Conservation (phyloP, 2,797 vertebrate genomes). For the Acanthiza pusilla region DNA sequence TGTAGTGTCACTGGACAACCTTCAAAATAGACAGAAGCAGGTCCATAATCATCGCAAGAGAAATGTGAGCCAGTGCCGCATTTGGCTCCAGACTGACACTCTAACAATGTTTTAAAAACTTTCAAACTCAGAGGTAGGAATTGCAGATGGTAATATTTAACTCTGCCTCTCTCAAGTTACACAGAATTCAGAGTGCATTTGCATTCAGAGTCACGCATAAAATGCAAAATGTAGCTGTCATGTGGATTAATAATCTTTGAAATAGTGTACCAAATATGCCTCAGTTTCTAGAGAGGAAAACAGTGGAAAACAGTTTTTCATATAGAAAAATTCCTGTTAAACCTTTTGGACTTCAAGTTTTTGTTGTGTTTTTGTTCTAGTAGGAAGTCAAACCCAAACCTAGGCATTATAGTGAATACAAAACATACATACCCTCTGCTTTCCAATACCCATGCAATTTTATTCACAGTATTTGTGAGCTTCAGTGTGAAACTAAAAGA, state of each 20-base stretch:
- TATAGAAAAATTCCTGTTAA: neutral
- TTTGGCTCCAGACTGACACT: neutral
- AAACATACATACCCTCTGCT: neutral
- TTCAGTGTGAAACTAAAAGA: neutral
- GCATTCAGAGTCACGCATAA: neutral
- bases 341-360: neutral
- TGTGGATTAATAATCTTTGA: neutral
- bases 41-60: neutral
- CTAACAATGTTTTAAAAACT: neutral
- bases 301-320: neutral
- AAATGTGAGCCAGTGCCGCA: neutral
- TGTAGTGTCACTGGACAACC: neutral
- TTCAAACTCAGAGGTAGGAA: neutral
- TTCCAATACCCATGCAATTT: neutral
- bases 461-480: neutral
- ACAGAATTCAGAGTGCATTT: neutral
- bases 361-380: neutral
- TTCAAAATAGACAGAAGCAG: neutral
- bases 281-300: neutral
- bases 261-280: neutral
- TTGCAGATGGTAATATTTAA: neutral
- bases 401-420: neutral
- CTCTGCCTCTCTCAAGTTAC: neutral
- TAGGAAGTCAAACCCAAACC: neutral
- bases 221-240: neutral